phyloP scores from a whole-genome alignment of 2,797 vertebrate genomes.

The Parauchenoglanis punctatus region DNA sequence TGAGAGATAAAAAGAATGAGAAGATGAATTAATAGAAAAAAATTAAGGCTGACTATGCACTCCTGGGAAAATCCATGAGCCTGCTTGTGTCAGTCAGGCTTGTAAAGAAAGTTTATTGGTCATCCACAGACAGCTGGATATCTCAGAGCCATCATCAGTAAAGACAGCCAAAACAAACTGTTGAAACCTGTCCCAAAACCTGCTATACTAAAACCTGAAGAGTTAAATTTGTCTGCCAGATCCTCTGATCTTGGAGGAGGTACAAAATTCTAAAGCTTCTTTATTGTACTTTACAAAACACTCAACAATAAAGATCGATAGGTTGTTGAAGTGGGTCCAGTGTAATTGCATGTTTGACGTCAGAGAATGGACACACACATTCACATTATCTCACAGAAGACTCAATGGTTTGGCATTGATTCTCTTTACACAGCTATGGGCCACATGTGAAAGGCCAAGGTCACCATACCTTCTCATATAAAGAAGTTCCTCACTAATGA shows the following conservation, averaged over 20 bases:
- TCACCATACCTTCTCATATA: slow-evolving; percentile 67
- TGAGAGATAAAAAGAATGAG: slow-evolving; percentile 7
- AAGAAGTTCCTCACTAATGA: slow-evolving; percentile 76
- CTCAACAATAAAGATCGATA: background rate
- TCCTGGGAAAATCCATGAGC: background rate
- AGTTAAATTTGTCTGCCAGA: slow-evolving; percentile 10
- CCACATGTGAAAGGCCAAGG: slow-evolving; percentile 78
- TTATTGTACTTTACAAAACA: slow-evolving; percentile 5
- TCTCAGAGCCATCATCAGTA: slow-evolving; percentile 21
- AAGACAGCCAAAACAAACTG: slow-evolving; percentile 32
- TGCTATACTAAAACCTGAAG: slow-evolving; percentile 30
- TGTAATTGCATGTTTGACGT: slow-evolving; percentile 57
- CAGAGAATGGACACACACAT: slow-evolving; percentile 30
- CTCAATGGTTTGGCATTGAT: slow-evolving; percentile 53
- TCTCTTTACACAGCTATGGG: slow-evolving; percentile 61
- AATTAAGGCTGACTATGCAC: background rate
- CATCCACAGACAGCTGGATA: slow-evolving; percentile 32
- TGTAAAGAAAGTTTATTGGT: slow-evolving; percentile 28
- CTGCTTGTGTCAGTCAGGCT: slow-evolving; percentile 23
- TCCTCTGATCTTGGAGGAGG: background rate
- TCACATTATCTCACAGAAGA: slow-evolving; percentile 59
- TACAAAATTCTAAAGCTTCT: slow-evolving; percentile 4
- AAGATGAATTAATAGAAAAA: background rate
- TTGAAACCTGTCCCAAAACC: background rate
- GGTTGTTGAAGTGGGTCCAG: slow-evolving; percentile 47